Evolutionary conservation across 2,797 vertebrate species (phyloP).

Genomic region (Ataeniobius toweri): DNA sequence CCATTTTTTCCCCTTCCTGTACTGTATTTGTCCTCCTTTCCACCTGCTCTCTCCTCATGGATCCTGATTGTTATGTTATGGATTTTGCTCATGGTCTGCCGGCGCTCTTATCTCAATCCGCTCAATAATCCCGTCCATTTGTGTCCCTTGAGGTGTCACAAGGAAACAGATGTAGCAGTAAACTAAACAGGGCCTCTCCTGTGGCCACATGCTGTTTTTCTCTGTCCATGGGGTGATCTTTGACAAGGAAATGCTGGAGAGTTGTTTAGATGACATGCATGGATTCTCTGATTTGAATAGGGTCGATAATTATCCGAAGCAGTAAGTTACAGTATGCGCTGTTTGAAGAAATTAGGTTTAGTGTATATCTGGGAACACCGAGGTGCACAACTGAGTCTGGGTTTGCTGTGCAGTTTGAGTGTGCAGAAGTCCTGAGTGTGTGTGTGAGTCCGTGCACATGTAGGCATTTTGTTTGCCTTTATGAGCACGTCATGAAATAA

Average conservation of each 20-base stretch:
- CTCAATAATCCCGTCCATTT: slow-evolving; percentile 14
- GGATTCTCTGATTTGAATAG: not conserved
- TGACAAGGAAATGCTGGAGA: slow-evolving; percentile 39
- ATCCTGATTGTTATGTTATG: slow-evolving; percentile 8
- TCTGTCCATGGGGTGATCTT: slow-evolving; percentile 16
- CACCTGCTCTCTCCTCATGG: slow-evolving; percentile 5
- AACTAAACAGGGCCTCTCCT: slow-evolving; percentile 11
- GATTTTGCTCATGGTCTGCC: slow-evolving; percentile 29
- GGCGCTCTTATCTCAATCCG: slow-evolving; percentile 17
- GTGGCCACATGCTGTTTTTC: not conserved
- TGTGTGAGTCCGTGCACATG: not conserved
- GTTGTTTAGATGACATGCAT: slow-evolving; percentile 7
- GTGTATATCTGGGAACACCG: slow-evolving; percentile 16
- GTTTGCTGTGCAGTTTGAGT: slow-evolving; percentile 12
- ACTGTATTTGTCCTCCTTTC: slow-evolving; percentile 4
- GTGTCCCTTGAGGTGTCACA: slow-evolving; percentile 13
- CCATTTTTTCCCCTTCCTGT: not conserved
- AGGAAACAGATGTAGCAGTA: slow-evolving; percentile 17
- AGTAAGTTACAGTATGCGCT: slow-evolving; percentile 29
- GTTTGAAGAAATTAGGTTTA: slow-evolving; percentile 16
- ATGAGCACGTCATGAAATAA: slow-evolving; percentile 67
- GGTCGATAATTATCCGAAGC: not conserved
- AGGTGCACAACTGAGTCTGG: slow-evolving; percentile 2
- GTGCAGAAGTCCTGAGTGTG: not conserved
- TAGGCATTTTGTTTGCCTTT: slow-evolving; percentile 56